Evolutionary conservation across 1,140 invertebrate species (phyloP), one percentile per base, ranked within the genome.

Genomic region (Lepidurus couesii): DNA sequence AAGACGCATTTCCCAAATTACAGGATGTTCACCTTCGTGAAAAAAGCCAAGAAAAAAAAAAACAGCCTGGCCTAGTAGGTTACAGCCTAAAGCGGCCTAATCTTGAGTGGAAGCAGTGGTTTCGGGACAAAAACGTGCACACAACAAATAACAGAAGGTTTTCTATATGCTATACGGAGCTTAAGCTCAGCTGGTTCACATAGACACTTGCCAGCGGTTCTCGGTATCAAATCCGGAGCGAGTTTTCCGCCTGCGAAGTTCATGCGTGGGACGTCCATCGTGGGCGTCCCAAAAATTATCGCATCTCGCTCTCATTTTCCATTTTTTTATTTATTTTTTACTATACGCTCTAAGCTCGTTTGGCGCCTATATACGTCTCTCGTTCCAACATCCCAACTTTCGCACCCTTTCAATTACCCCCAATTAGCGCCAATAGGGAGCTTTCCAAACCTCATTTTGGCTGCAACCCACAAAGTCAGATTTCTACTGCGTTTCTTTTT

Each of bases 221-320:
- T 65, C 16, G 53, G 53, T 65, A 65, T 65, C 53, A 65, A 65
- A 21, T 21, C 16, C 53, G 34, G 16, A n/a, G 53, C 53, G 13
- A 65, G 53, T 9, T 65, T 65, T 65, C 53, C 53, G n/a, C 21
- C 8, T 21, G 21, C n/a, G 53, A 65, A 65, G 21, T n/a, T 34
- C 34, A 7, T 65, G 53, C 53, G 53, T 65, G 53, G 53, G 53
- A 65, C 53, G 53, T 21, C 21, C 53, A 65, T 65, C 53, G 53
- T 65, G 53, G 53, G 53, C 53, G 53, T 21, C 53, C 53, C 10
- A 34, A 65, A 21, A 16, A 65, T 21, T 65, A 65, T 65, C 53
- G 34, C 34, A 34, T 65, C 53, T 65, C 53, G 53, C 53, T 65
- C 53, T 65, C 53, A 21, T 65, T 21, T 65, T 65, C 16, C 5